Percentiles rank a stretch among this genome's conserved stretches.
These are phyloP conservation scores for Heliconius congener DNA, from an alignment of 1,140 invertebrate genomes.

Conservation along the genomic window DNA sequence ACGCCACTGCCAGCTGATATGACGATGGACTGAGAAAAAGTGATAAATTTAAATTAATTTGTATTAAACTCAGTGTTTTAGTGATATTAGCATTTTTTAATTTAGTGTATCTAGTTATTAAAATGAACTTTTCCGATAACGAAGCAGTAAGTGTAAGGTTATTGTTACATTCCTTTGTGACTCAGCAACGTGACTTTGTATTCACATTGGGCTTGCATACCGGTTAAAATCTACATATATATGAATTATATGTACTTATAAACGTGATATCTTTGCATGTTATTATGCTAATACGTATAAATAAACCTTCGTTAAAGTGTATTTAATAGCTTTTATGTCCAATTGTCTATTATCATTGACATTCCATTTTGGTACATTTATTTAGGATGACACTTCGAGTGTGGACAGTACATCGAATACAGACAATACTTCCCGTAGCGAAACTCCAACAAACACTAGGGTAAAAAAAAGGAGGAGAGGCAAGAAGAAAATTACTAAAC, in stretches of 20 bases:
- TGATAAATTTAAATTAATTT: slow-evolving; percentile 33
- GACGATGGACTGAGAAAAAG: slow-evolving; percentile 30
- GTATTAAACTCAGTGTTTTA: slow-evolving; percentile 36
- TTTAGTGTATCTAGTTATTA: slow-evolving; percentile 33
- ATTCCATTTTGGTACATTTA: slow-evolving; percentile 4
- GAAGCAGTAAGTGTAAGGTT: slow-evolving; percentile 69
- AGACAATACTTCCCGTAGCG: slow-evolving; percentile 92
- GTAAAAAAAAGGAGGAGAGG: slow-evolving; percentile 85
- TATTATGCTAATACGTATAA: background rate
- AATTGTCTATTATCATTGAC: background rate
- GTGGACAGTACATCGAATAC: slow-evolving; percentile 92
- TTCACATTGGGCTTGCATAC: slow-evolving; percentile 41
- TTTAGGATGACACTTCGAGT: slow-evolving; percentile 89
- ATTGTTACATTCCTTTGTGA: slow-evolving; percentile 33
- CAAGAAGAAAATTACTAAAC: slow-evolving; percentile 84
- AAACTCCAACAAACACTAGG: slow-evolving; percentile 89
- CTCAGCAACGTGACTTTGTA: slow-evolving; percentile 46
- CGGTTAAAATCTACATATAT: slow-evolving; percentile 11
- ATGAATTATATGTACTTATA: background rate
- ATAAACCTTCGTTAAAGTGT: background rate
- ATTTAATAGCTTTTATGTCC: background rate
- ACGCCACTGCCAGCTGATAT: slow-evolving; percentile 60
- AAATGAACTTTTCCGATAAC: slow-evolving; percentile 75
- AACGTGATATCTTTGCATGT: background rate
- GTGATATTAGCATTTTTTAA: slow-evolving; percentile 15